Percentiles rank a stretch among this genome's conserved stretches.
Evolutionary conservation across 1,140 invertebrate species (phyloP).

Genomic region (Eulimnadia texana): DNA sequence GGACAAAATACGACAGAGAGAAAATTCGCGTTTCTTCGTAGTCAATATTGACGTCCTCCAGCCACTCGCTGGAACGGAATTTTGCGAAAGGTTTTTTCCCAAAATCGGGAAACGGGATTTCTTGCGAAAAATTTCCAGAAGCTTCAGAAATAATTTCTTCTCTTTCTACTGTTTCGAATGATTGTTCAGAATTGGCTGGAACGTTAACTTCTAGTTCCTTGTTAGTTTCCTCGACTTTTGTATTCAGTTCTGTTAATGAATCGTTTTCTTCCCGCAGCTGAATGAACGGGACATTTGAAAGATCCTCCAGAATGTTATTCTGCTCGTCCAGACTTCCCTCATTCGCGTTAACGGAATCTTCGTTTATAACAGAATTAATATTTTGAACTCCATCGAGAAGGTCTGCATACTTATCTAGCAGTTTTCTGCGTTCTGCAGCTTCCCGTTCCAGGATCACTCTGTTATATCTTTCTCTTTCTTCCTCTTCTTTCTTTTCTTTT

Average conservation of each 20-base stretch:
- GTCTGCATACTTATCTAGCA: not conserved
- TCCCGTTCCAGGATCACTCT: not conserved
- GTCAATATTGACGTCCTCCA: not conserved
- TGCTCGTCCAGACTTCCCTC: not conserved
- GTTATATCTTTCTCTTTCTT: not conserved
- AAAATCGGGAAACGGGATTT: no score
- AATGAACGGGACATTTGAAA: not conserved
- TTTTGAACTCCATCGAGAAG: not conserved
- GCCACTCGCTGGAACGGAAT: not conserved
- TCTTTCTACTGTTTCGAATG: not conserved
- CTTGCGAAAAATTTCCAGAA: no score
- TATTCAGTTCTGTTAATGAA: not conserved
- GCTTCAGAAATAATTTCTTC: not conserved
- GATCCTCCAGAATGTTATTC: not conserved
- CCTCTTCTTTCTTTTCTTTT: not conserved
- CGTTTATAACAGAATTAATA: not conserved
- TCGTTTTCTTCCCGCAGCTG: not conserved
- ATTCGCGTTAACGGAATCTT: not conserved
- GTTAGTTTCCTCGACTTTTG: not conserved
- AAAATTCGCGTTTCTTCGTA: not conserved
- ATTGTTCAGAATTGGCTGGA: not conserved
- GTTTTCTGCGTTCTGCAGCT: not conserved
- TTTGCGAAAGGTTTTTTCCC: not conserved
- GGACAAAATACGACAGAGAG: constrained; percentile 4
- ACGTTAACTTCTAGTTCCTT: not conserved